Conservation (phyloP, 2,888 invertebrate genomes). For the Eupithecia insigniata region DNA sequence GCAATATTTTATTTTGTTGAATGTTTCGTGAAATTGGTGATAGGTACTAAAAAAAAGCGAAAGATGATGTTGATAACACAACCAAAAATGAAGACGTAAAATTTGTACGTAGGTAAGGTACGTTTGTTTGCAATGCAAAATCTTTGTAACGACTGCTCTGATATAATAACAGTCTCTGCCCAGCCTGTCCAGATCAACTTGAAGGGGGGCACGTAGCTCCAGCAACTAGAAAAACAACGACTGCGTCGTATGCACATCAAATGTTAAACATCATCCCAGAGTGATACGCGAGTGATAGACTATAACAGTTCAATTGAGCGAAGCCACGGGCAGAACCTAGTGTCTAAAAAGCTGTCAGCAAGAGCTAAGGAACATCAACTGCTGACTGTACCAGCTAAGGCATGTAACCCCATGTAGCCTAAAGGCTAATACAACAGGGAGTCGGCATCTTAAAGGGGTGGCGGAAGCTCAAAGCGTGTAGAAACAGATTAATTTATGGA, state of each 20-base stretch:
- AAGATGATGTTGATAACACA: too few species aligned
- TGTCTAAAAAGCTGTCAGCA: background rate
- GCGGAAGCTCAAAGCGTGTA: constrained; percentile 43
- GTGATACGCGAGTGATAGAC: background rate
- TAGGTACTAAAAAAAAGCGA: too few species aligned
- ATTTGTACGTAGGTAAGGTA: too few species aligned
- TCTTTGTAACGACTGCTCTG: background rate
- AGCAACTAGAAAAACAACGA: background rate
- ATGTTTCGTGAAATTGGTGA: too few species aligned
- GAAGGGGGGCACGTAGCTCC: background rate
- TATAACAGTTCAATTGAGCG: background rate
- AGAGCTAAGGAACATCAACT: background rate
- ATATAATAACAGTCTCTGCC: background rate
- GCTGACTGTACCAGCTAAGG: constrained; percentile 6
- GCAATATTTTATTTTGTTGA: too few species aligned
- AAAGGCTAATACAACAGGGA: constrained; percentile 56
- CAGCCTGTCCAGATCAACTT: background rate
- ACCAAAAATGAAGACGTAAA: too few species aligned
- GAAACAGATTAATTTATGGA: constrained; percentile 44
- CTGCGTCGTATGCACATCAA: background rate
- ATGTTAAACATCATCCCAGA: background rate
- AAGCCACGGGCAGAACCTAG: background rate
- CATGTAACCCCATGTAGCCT: constrained; percentile 49
- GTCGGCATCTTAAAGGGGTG: constrained; percentile 47
- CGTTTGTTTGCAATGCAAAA: too few species aligned